Base-by-base conservation (phyloP, 2,888 invertebrate genomes). In the Asteroscopus sphinx region DNA sequence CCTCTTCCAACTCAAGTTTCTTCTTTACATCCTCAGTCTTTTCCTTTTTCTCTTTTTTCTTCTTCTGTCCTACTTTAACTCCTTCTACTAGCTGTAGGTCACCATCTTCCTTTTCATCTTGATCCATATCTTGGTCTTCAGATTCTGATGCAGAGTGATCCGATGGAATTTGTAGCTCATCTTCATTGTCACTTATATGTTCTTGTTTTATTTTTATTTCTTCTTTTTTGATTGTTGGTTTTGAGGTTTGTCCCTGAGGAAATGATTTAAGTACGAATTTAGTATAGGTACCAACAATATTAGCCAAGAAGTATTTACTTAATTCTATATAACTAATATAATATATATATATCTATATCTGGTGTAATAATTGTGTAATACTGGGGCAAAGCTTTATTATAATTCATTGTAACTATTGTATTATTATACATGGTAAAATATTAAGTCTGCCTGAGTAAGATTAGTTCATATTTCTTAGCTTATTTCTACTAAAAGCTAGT, bases 1-100 rank as follows among this genome's bases (percentile, higher is more conserved):
- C 94, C 85, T 94, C 91, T 77, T 92, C 91, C 1, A 86, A 46
- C 61, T 89, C 89, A 63, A 94, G 85, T 82, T 93, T 94, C 70
- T 91, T 94, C 70, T 93, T 95, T 81, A 91, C 92, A 79, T 86
- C 95, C 70, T 85, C 94, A 46, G 86, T 86, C 79, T 81, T 91
- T 53, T 81, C 87, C 83, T 89, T 95, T 69, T 81, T 94, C 77
- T 70, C 88, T 80, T 83, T 94, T 76, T 81, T 93, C 80, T 85
- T 94, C 72, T 91, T 93, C 40, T 86, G 84, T 8, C 88, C 84
- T 0, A 94, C 86, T 47, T 86, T 87, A 0, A 95, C 82, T 15
- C 94, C 94, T 40, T 92, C 88, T 15, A 95, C 73, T 3, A 95
- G 76, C 25, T 90, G 86, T 26, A 90, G 73, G n/a, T 89, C 87